Evolutionary conservation across 2,113 vertebrate species (phyloP).

Genomic region (Spermophilus dauricus): DNA sequence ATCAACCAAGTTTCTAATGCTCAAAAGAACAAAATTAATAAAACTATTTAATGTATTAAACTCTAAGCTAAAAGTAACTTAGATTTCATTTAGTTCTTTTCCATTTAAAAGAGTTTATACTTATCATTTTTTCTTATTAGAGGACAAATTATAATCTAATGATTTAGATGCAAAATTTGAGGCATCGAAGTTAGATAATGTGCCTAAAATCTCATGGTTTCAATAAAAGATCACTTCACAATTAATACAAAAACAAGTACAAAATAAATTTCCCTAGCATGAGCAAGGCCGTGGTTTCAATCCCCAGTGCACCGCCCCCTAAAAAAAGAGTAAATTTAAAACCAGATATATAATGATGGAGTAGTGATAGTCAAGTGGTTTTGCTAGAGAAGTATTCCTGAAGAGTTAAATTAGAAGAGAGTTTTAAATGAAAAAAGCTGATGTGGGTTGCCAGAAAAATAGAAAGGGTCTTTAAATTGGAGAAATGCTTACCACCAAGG

Average conservation of each 20-base stretch:
- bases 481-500: slow-evolving; percentile 14
- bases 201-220: slow-evolving; percentile 52
- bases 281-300: background rate
- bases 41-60: slow-evolving; percentile 55
- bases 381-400: slow-evolving; percentile 6
- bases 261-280: slow-evolving; percentile 25
- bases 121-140: slow-evolving; percentile 37
- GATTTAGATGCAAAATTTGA: slow-evolving; percentile 22
- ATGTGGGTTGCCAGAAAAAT: slow-evolving; percentile 36
- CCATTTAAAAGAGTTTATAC: slow-evolving; percentile 22
- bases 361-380: background rate
- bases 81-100: slow-evolving; percentile 54
- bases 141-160: slow-evolving; percentile 8
- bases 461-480: background rate
- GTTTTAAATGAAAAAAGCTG: slow-evolving; percentile 13
- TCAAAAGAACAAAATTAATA: slow-evolving; percentile 65
- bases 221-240: slow-evolving; percentile 24
- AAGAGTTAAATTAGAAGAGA: slow-evolving; percentile 9
- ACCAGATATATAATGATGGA: background rate
- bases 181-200: slow-evolving; percentile 1
- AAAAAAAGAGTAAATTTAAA: slow-evolving; percentile 29
- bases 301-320: background rate
- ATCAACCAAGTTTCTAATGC: slow-evolving; percentile 54
- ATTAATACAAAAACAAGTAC: background rate
- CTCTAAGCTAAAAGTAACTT: slow-evolving; percentile 54